These are phyloP conservation scores for Copidosoma aretas DNA, from an alignment of 2,888 invertebrate genomes.

Conservation along the genomic window DNA sequence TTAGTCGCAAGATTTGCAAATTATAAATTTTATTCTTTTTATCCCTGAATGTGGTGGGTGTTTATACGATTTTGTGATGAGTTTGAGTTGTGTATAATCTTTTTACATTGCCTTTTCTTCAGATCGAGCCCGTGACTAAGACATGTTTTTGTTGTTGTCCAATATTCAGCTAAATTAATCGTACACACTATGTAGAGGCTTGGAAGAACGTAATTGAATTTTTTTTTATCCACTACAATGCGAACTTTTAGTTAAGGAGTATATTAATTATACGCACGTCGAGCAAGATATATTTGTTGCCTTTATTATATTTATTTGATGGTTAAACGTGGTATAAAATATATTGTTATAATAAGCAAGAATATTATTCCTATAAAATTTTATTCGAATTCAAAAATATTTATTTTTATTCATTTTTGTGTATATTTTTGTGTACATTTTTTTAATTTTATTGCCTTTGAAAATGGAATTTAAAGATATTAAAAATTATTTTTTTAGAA, in stretches of 20 bases:
- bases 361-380: conserved; percentile 6
- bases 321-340: not conserved
- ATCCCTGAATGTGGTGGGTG: conserved; percentile 21
- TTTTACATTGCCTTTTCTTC: conserved; percentile 21
- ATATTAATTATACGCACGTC: conserved; percentile 1
- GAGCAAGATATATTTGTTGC: conserved; percentile 4
- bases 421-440: not conserved
- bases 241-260: not conserved
- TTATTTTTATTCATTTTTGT: conserved; percentile 12
- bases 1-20: conserved; percentile 25
- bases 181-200: conserved; percentile 33
- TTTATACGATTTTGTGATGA: conserved; percentile 34
- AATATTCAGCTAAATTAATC: conserved; percentile 32
- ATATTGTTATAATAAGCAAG: conserved; percentile 3
- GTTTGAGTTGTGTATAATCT: conserved; percentile 28
- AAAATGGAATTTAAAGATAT: conserved; percentile 2
- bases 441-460: conserved; percentile 3
- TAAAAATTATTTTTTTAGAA: conserved; percentile 8
- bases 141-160: conserved; percentile 28
- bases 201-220: conserved; percentile 25
- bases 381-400: conserved; percentile 18
- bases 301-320: conserved; percentile 7
- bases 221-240: conserved; percentile 18
- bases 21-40: conserved; percentile 2
- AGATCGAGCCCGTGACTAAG: conserved; percentile 16